A percentile compares a stretch with the other conserved stretches of the same genome.
Evolutionary conservation across 2,797 vertebrate species (phyloP).

Genomic region (Amblyraja radiata): DNA sequence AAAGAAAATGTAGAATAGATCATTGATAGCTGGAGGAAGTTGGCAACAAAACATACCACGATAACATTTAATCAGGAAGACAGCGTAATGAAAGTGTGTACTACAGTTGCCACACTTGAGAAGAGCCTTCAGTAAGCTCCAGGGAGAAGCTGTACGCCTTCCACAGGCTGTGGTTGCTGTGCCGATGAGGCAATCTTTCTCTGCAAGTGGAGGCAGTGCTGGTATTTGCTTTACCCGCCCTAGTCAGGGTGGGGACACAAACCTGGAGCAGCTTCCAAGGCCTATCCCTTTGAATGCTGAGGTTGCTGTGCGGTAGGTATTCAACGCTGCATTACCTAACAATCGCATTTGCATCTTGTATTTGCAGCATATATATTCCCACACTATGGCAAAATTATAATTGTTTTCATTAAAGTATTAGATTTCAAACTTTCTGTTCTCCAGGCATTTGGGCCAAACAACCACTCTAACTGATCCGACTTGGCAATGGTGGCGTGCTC

Average conservation of each 20-base stretch:
- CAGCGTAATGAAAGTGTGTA: neutral
- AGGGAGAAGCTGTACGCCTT: neutral
- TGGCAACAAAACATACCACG: too few relatives aligned
- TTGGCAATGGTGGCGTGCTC: too few relatives aligned
- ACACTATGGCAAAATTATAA: too few relatives aligned
- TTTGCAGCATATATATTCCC: neutral
- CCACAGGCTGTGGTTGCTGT: neutral
- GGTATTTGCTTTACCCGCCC: slow-evolving; percentile 17
- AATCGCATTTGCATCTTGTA: neutral
- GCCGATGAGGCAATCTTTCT: neutral
- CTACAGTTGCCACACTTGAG: neutral
- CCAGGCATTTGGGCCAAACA: too few relatives aligned
- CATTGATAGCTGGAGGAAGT: too few relatives aligned
- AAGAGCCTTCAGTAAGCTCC: neutral
- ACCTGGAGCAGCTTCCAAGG: neutral
- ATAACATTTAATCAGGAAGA: too few relatives aligned
- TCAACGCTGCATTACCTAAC: neutral
- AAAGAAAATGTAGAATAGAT: too few relatives aligned
- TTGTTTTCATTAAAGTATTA: too few relatives aligned
- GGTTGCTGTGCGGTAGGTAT: neutral
- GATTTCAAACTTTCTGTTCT: too few relatives aligned
- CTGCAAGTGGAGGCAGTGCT: slow-evolving; percentile 17
- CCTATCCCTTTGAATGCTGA: slow-evolving; percentile 7
- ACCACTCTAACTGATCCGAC: too few relatives aligned
- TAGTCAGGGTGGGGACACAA: slow-evolving; percentile 6